phyloP scores from a whole-genome alignment of 1,140 invertebrate genomes.

The Mactra quadrangularis region DNA sequence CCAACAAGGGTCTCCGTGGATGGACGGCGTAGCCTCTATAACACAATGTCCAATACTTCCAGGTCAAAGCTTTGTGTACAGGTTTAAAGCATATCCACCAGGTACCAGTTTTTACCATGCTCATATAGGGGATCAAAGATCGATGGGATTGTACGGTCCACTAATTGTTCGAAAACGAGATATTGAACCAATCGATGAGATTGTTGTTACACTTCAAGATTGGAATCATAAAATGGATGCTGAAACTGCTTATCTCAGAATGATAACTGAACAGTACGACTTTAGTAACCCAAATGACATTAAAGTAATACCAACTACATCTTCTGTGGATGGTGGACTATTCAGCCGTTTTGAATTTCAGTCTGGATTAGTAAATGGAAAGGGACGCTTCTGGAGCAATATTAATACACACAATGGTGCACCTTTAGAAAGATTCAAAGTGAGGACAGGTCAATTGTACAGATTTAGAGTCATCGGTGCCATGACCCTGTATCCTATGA shows the following conservation, averaged over 20 bases:
- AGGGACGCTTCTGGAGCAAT: constrained; percentile 64
- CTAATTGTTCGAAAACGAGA: constrained; percentile 59
- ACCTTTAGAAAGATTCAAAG: constrained; percentile 65
- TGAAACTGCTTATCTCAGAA: constrained; percentile 61
- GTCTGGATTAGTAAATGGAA: constrained; percentile 76
- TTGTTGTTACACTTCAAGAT: constrained; percentile 59
- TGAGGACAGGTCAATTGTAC: constrained; percentile 51
- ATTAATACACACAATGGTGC: constrained; percentile 62
- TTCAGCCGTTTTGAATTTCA: constrained; percentile 65
- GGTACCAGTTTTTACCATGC: constrained; percentile 78
- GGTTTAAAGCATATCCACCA: constrained; percentile 81
- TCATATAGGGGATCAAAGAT: constrained; percentile 71
- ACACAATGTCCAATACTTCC: constrained; percentile 95
- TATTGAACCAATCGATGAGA: constrained; percentile 41
- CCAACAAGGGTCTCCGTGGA: constrained; percentile 92
- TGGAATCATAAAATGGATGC: constrained; percentile 71
- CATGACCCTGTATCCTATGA: constrained; percentile 26
- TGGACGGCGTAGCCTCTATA: constrained; percentile 95
- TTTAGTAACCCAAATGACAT: neutral
- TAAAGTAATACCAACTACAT: constrained; percentile 5
- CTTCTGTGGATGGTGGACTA: constrained; percentile 42
- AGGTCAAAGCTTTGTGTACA: constrained; percentile 92
- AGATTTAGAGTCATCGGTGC: constrained; percentile 69
- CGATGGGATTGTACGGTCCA: constrained; percentile 72
- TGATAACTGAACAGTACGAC: constrained; percentile 60